Conservation (phyloP, 30 jellyfish, hydroid and myxozoan genomes). For the Rhopilema esculentum region DNA sequence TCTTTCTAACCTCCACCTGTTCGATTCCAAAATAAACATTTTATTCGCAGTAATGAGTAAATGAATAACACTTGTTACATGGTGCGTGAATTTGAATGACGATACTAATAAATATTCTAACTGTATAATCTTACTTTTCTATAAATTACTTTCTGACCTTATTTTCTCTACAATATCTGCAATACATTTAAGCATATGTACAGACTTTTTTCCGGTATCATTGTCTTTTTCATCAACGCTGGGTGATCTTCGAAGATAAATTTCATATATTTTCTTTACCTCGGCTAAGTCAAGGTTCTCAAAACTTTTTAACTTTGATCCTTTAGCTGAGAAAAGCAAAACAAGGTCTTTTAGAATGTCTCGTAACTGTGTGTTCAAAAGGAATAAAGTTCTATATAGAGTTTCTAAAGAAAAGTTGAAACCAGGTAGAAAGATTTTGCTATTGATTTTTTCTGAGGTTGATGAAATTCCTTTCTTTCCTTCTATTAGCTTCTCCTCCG, state of each 20-base stretch:
- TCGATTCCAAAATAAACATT: too few relatives aligned
- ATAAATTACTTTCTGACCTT: background rate
- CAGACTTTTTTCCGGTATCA: background rate
- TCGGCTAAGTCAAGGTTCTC: constrained; percentile 1
- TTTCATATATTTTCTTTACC: constrained; percentile 10
- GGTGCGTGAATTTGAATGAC: too few relatives aligned
- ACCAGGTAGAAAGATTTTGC: background rate
- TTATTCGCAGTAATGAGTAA: too few relatives aligned
- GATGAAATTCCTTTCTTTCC: background rate
- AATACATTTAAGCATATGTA: background rate
- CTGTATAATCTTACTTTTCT: background rate
- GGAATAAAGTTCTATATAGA: background rate
- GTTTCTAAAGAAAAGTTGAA: background rate
- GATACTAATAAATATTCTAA: background rate
- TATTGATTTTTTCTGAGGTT: background rate
- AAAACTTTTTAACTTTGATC: background rate
- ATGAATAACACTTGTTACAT: too few relatives aligned
- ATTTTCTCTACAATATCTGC: constrained; percentile 22
- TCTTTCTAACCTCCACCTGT: too few relatives aligned
- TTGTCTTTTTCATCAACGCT: background rate
- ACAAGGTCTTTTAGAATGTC: constrained; percentile 36
- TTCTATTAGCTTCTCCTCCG: too few relatives aligned
- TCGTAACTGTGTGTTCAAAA: background rate
- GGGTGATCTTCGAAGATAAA: constrained; percentile 12
- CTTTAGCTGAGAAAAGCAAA: background rate